A percentile compares a stretch with the other conserved stretches of the same genome.
phyloP scores from a whole-genome alignment of 2,888 invertebrate genomes.

The Agrotis ipsilon region DNA sequence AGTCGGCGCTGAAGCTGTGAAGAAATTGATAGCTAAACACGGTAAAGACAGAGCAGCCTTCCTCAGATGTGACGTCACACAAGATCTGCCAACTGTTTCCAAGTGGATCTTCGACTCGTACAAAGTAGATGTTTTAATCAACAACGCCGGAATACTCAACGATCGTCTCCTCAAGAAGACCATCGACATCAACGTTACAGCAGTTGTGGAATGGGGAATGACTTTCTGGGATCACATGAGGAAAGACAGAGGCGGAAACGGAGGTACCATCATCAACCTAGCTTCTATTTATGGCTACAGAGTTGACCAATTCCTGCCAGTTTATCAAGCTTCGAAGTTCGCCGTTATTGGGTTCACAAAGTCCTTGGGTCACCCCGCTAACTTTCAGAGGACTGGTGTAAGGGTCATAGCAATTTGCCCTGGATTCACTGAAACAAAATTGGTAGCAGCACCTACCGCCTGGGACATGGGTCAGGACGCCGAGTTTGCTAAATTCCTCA shows the following conservation, averaged over 20 bases:
- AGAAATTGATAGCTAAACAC: slow-evolving; percentile 82
- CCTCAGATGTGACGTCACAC: slow-evolving; percentile 88
- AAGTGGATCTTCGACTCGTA: slow-evolving; percentile 74
- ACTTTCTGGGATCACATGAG: slow-evolving; percentile 91
- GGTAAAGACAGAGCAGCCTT: slow-evolving; percentile 85
- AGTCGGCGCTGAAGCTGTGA: slow-evolving; percentile 79
- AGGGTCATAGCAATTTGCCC: slow-evolving; percentile 89
- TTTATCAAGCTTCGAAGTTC: slow-evolving; percentile 92
- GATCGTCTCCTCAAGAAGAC: slow-evolving; percentile 70
- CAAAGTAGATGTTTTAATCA: slow-evolving; percentile 84
- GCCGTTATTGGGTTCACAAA: slow-evolving; percentile 89
- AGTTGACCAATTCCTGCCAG: slow-evolving; percentile 87
- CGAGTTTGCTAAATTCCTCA: slow-evolving; percentile 55
- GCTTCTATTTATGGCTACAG: slow-evolving; percentile 91
- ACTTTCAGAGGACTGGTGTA: slow-evolving; percentile 86
- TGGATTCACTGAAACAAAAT: slow-evolving; percentile 87
- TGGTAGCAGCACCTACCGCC: slow-evolving; percentile 51
- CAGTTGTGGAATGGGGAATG: slow-evolving; percentile 81
- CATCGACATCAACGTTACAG: slow-evolving; percentile 80
- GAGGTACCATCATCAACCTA: slow-evolving; percentile 93
- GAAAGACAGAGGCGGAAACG: slow-evolving; percentile 89
- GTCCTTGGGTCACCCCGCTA: slow-evolving; percentile 84
- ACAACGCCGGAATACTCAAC: slow-evolving; percentile 83
- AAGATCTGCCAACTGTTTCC: slow-evolving; percentile 82
- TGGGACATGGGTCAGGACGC: slow-evolving; percentile 62